Conservation (phyloP, 2,888 invertebrate species). For the Mythimna loreyi region DNA sequence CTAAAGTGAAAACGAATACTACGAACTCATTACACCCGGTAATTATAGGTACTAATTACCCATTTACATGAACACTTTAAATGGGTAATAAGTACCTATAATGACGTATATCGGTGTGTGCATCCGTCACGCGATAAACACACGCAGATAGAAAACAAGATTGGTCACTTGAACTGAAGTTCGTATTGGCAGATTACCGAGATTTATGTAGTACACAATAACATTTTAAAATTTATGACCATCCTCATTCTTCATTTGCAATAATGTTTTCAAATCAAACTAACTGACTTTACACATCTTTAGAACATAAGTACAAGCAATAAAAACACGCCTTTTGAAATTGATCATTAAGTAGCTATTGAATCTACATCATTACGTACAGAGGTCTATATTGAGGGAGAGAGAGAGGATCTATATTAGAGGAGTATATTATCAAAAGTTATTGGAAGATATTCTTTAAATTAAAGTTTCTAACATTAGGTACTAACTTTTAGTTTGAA, state of each 20-base stretch:
- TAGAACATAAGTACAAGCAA: neutral
- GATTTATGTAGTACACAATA: constrained; percentile 16
- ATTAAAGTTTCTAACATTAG: constrained; percentile 1
- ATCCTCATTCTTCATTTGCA: constrained; percentile 18
- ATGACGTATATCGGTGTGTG: constrained; percentile 62
- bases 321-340: constrained; percentile 9
- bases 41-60: constrained; percentile 57
- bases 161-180: constrained; percentile 37
- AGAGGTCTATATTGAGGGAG: no score
- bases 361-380: no score
- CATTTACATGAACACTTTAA: constrained; percentile 65
- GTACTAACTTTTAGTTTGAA: neutral
- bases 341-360: constrained; percentile 6
- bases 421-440: neutral
- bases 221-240: constrained; percentile 17
- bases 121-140: constrained; percentile 64
- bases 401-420: no score
- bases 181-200: constrained; percentile 34
- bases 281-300: neutral
- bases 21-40: constrained; percentile 60
- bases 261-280: constrained; percentile 14
- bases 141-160: constrained; percentile 61
- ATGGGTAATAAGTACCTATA: constrained; percentile 69
- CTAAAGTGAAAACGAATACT: constrained; percentile 67
- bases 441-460: neutral